Base-by-base conservation (phyloP, 2,888 invertebrate genomes). In the Aporophyla lueneburgensis region DNA sequence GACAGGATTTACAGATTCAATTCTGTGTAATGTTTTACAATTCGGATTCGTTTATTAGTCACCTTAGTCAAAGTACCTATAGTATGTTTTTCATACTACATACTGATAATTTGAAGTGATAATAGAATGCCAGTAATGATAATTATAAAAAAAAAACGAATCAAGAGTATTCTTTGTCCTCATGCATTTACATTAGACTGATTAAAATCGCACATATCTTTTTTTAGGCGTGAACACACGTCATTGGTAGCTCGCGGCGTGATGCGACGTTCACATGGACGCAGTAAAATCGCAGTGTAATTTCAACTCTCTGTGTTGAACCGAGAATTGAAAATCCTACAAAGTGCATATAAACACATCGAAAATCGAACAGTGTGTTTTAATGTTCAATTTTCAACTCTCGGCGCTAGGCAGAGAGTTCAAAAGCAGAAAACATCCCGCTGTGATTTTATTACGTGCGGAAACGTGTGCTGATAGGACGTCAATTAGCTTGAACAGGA, bases 41-140 rank as follows among this genome's bases (percentile, higher is more conserved):
- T 76, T 51, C 54, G 84, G 84, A 85, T 88, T 85, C 78, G 74
- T 86, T 80, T 73, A 81, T 80, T 58, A 89, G 87, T 88, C 87
- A 87, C 87, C 89, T 63, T 80, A 75, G 71, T 71, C 58, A 80
- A 89, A 74, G 87, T 88, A 88, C 87, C 87, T 88, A 79, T 72
- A 65, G 78, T 81, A 73, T 83, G 54, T 66, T 63, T 68, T 78
- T 54, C 53, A 61, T 83, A 76, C 68, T 76, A 33, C 81, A 76
- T 19, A 72, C 12, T 54, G 56, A 19, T 72, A 75, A 56, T 72
- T 74, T 54, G 75, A 72, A 56, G 72, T 86, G 80, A 84, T 86
- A 76, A 54, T 62, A 21, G 40, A 46, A 80, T 70, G 76, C 87
- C 88, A 88, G 81, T 81, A 76, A 74, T 33, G 73, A 73, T 75